Evolutionary conservation across 2,113 vertebrate genomes (phyloP).

Genomic region (Chlorodrepanis virens): DNA sequence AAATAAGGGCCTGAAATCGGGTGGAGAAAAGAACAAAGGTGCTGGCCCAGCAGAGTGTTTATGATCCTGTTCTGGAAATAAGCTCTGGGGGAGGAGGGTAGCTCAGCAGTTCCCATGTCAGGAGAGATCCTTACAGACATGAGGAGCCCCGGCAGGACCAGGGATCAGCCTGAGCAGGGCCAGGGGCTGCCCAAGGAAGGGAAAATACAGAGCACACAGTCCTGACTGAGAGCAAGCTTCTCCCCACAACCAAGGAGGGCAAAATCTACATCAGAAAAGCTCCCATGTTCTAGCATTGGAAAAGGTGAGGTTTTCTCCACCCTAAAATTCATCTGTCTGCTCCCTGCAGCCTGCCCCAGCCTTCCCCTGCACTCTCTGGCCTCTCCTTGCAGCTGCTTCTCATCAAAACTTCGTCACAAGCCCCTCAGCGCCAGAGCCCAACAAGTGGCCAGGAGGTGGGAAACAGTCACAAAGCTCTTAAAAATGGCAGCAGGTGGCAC

Average conservation of each 20-base stretch:
- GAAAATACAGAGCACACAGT: accelerated
- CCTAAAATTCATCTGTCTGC: not conserved
- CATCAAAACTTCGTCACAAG: not conserved
- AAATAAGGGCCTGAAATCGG: not conserved
- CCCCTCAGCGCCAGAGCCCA: not conserved
- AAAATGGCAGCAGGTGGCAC: not conserved
- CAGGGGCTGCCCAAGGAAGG: not conserved
- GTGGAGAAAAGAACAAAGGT: not conserved
- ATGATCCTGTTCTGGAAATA: not conserved
- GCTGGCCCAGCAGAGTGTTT: accelerated
- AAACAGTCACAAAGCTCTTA: not conserved
- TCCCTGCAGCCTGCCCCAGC: not conserved
- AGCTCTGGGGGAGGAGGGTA: not conserved
- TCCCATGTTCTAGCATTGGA: accelerated
- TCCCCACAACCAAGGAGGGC: not conserved
- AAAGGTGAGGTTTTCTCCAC: not conserved
- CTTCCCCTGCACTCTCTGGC: not conserved
- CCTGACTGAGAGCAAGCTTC: not conserved
- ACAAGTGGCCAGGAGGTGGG: not conserved
- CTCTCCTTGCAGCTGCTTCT: not conserved
- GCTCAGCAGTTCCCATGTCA: not conserved
- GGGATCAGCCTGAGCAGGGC: not conserved
- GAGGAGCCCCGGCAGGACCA: not conserved
- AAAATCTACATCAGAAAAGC: not conserved
- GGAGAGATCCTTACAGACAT: accelerated